Conservation (phyloP, 2,888 invertebrate species). For the Rotaria sp. region DNA sequence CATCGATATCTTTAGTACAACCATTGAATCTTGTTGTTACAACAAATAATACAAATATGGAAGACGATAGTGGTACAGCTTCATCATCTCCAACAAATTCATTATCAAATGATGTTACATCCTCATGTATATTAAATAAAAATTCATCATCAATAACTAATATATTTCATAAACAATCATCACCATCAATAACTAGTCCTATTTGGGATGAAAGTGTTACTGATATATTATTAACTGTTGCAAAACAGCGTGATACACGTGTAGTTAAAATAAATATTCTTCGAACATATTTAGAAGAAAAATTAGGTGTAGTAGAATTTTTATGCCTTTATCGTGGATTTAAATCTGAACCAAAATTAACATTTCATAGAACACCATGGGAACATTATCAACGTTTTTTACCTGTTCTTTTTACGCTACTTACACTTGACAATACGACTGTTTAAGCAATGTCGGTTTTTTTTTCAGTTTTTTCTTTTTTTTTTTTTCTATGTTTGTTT, state of each 20-base stretch:
- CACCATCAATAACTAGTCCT: background rate
- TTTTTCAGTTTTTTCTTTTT: background rate
- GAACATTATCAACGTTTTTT: conserved; percentile 27
- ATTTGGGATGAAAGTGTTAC: conserved; percentile 23
- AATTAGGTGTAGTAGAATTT: conserved; percentile 28
- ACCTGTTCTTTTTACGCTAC: conserved; percentile 18
- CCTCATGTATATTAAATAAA: background rate
- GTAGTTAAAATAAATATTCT: conserved; percentile 2
- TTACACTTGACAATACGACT: background rate
- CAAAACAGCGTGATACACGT: background rate
- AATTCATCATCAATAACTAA: background rate
- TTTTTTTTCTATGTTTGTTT: background rate
- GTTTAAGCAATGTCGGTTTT: background rate
- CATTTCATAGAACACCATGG: conserved; percentile 12
- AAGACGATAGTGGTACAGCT: background rate
- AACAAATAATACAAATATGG: background rate
- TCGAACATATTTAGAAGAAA: conserved; percentile 16
- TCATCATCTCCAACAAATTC: background rate
- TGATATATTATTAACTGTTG: background rate
- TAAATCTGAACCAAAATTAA: conserved; percentile 28
- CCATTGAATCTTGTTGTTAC: background rate
- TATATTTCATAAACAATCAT: background rate
- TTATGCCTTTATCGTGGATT: conserved; percentile 7
- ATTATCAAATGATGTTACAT: background rate
- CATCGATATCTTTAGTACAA: background rate